Evolutionary conservation across 1,140 invertebrate genomes (phyloP), one percentile per base, ranked within the genome.

Genomic region (Physella acuta): DNA sequence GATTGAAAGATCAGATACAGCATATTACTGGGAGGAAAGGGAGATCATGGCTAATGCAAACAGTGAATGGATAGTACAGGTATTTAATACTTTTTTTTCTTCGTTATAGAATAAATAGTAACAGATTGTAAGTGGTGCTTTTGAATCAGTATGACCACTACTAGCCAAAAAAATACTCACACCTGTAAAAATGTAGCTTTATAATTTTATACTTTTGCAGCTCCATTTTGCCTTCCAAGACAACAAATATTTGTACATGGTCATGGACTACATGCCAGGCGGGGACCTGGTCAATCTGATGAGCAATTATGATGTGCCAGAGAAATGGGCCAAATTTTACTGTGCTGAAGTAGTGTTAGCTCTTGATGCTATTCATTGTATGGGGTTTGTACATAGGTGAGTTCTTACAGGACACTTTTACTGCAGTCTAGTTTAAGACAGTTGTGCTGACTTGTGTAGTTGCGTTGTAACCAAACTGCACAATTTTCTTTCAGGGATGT

Each of bases 181-280:
- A n/a, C n/a, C n/a, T n/a, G n/a, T n/a, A n/a, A n/a, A n/a, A n/a
- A n/a, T n/a, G n/a, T n/a, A n/a, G n/a, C n/a, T n/a, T n/a, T 63
- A 26, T 26, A 36, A 26, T 34, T 33, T 31, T 64, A 20, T 30
- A 51, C 3, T 55, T 17, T 68, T 34, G n/a, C 93, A 97, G 87
- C 86, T 99, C 56, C 95, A 99, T 86, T 99, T 94, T 89, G 95
- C 97, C 51, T 99, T 99, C 87, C 97, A 88, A 82, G 85, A 88
- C 73, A 58, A 70, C 30, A 79, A 80, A 26, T 97, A 94, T 87
- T 88, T 99, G 24, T 99, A 99, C 81, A 99, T 99, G 97, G 95
- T 99, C 1, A 99, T 99, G 98, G 98, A 99, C 84, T 99, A 99
- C 80, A 99, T 99, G 97, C 97, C 97, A 51, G 91, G 98, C 74